Conservation (phyloP, 2,797 vertebrate species). For the Manis crassicaudata region DNA sequence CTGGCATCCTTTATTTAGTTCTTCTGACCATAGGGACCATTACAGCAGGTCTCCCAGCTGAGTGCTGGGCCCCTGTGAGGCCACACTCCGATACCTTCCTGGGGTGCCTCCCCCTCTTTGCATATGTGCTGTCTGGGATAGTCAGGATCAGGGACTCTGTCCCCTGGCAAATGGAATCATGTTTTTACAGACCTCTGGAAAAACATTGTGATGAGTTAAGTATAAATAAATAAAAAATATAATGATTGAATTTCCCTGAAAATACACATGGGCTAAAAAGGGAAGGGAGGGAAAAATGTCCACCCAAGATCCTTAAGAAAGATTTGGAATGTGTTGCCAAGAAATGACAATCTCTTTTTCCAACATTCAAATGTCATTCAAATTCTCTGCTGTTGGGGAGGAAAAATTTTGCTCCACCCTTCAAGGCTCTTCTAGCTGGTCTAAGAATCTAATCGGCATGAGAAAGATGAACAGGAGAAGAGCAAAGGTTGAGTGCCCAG, state of each 20-base stretch:
- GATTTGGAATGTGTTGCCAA: constrained; percentile 11
- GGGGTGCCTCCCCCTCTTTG: background rate
- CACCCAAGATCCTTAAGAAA: background rate
- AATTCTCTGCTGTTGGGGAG: background rate
- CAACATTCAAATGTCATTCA: background rate
- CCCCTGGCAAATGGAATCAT: background rate
- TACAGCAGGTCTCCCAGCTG: background rate
- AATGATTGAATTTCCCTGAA: constrained; percentile 53
- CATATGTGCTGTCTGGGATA: background rate
- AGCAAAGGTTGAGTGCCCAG: no score
- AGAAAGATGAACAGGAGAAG: no score
- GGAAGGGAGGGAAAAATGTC: background rate
- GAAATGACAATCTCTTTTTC: constrained; percentile 38
- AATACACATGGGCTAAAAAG: constrained; percentile 35
- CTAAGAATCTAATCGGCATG: no score
- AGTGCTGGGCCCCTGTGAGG: background rate
- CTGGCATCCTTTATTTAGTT: background rate
- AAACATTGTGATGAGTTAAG: constrained; percentile 54
- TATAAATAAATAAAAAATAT: constrained; percentile 53
- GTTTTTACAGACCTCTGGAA: constrained; percentile 8
- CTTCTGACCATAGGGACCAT: background rate
- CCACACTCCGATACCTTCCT: background rate
- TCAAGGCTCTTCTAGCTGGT: no score
- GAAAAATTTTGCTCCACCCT: no score
- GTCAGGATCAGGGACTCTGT: background rate